Evolutionary conservation across 2,113 vertebrate species (phyloP).

Genomic region (Strix uralensis): DNA sequence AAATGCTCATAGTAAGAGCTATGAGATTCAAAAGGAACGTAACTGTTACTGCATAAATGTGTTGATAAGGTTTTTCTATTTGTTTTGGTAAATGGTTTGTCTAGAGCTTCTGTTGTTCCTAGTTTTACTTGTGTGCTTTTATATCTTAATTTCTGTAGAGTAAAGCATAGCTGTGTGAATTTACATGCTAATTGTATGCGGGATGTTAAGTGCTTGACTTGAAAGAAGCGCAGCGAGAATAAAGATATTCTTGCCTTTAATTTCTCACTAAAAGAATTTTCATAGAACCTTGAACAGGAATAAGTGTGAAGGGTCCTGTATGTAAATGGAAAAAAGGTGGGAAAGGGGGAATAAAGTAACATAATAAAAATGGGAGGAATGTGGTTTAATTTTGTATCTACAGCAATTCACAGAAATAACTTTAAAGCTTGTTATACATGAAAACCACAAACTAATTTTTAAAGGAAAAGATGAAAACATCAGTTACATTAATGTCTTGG

Average conservation of each 20-base stretch:
- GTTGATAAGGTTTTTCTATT: background rate
- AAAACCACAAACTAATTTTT: background rate
- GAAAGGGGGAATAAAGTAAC: background rate
- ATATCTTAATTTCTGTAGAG: conserved; percentile 12
- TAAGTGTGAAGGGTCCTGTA: background rate
- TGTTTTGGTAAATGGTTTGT: background rate
- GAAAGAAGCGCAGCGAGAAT: conserved; percentile 36
- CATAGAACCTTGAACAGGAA: background rate
- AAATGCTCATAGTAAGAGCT: background rate
- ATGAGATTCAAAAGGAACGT: background rate
- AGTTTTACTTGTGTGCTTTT: conserved; percentile 6
- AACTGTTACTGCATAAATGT: background rate
- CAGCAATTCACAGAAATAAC: background rate
- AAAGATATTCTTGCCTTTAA: conserved; percentile 33
- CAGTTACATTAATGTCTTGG: background rate
- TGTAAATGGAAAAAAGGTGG: background rate
- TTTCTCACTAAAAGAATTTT: background rate
- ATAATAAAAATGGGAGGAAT: background rate
- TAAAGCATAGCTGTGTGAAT: conserved; percentile 7
- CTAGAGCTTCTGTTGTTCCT: background rate
- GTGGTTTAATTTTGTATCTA: background rate
- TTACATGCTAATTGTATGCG: background rate
- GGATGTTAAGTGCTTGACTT: background rate
- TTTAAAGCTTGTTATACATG: background rate
- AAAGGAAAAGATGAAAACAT: background rate